phyloP scores from a whole-genome alignment of 64 coral and sea anemone species.

The Stylophora pistillata region DNA sequence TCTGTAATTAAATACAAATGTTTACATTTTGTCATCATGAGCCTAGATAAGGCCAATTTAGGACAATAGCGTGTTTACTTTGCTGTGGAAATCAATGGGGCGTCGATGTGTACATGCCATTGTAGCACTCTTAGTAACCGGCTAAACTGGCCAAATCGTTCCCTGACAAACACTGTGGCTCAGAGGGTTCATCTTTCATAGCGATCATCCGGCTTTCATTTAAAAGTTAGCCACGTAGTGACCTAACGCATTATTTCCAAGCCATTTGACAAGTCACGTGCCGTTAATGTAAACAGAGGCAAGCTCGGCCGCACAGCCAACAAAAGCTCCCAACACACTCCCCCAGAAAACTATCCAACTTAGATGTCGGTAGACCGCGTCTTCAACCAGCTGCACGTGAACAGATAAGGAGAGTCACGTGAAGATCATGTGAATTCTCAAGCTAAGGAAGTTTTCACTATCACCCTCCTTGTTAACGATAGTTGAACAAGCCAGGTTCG shows the following conservation, averaged over 20 bases:
- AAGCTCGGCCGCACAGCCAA: conserved; percentile 56
- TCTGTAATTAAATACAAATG: too few relatives aligned
- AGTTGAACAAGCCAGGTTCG: too few relatives aligned
- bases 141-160: not conserved
- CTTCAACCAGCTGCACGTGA: conserved; percentile 54
- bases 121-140: not conserved
- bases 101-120: not conserved
- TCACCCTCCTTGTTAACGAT: too few relatives aligned
- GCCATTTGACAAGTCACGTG: not conserved
- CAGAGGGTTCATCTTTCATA: too few relatives aligned
- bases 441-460: not conserved
- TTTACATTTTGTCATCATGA: not conserved
- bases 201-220: not conserved
- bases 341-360: conserved; percentile 75
- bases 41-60: not conserved
- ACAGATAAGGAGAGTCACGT: not conserved
- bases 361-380: conserved; percentile 68
- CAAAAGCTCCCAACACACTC: conserved; percentile 65
- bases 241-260: not conserved
- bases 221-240: not conserved
- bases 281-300: conserved; percentile 46
- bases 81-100: not conserved
- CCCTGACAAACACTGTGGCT: not conserved
- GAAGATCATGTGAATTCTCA: not conserved
- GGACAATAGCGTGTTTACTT: not conserved